Percentiles rank a stretch among this genome's conserved stretches.
These are phyloP conservation scores for Phlogophora meticulosa DNA, from an alignment of 2,888 invertebrate genomes.

Conservation along the genomic window DNA sequence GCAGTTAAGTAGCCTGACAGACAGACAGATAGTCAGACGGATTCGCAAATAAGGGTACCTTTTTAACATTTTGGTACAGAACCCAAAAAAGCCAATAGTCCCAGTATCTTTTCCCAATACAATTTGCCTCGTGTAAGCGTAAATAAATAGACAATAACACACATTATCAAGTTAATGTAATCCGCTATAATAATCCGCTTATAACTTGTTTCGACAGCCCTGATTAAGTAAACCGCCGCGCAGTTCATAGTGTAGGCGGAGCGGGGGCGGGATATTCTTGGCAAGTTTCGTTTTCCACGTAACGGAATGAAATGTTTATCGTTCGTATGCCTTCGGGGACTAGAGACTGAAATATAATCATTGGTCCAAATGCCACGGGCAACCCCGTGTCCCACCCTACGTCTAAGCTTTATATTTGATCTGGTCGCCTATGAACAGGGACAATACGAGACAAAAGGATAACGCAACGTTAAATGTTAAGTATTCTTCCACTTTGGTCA, in stretches of 20 bases:
- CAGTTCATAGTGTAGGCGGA: conserved; percentile 28
- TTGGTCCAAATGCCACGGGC: conserved; percentile 12
- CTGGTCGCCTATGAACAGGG: not conserved
- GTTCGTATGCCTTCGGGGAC: conserved; percentile 42
- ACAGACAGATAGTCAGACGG: too few species aligned
- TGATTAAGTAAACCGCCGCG: conserved; percentile 42
- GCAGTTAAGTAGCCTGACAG: too few species aligned
- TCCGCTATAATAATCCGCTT: conserved; percentile 57
- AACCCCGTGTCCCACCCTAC: not conserved
- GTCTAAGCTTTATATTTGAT: not conserved
- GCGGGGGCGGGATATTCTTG: conserved; percentile 33
- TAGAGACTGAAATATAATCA: conserved; percentile 20
- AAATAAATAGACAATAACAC: conserved; percentile 53
- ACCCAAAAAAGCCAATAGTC: conserved; percentile 26
- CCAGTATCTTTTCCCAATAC: conserved; percentile 37
- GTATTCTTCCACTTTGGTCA: not conserved
- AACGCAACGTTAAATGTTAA: not conserved
- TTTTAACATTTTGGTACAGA: too few species aligned
- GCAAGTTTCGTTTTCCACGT: conserved; percentile 11
- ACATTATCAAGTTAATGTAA: conserved; percentile 50
- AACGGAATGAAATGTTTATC: conserved; percentile 36
- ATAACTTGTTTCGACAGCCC: conserved; percentile 46
- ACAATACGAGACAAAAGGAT: not conserved
- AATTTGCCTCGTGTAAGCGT: conserved; percentile 36
- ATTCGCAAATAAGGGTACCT: too few species aligned